Conservation (phyloP, 2,113 vertebrate genomes). For the Ondatra zibethicus region DNA sequence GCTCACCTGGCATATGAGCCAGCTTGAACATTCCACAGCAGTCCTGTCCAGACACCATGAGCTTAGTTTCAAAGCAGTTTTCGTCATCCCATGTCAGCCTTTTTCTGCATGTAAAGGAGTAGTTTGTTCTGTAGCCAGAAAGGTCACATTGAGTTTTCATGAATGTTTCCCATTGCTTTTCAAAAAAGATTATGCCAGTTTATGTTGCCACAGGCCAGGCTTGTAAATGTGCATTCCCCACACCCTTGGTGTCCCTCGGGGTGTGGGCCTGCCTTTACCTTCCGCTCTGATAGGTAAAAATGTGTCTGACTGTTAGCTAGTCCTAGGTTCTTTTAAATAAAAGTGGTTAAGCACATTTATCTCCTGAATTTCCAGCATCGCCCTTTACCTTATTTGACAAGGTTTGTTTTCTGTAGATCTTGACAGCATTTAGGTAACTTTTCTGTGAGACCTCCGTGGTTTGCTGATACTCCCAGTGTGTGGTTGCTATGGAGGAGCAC, state of each 20-base stretch:
- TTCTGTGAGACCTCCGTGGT: background rate
- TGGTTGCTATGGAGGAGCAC: background rate
- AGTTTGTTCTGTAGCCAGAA: background rate
- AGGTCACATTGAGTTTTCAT: background rate
- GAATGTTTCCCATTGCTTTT: background rate
- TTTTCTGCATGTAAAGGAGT: background rate
- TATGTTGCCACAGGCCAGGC: background rate
- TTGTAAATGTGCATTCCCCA: background rate
- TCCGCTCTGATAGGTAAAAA: background rate
- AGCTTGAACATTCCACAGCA: background rate
- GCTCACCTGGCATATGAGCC: background rate
- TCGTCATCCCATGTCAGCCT: fast-evolving
- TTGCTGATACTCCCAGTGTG: background rate
- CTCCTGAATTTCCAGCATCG: background rate
- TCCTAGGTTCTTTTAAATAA: background rate
- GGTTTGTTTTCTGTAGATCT: background rate
- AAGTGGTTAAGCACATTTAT: background rate
- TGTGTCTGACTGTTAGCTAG: background rate
- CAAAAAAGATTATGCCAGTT: background rate
- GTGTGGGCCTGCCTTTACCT: background rate
- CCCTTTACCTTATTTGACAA: background rate
- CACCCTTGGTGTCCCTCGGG: background rate
- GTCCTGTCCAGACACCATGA: too few relatives aligned
- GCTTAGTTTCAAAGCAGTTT: background rate
- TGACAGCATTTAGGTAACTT: background rate